Conservation (phyloP, 2,888 invertebrate genomes). For the Meliscaeva auricollis region DNA sequence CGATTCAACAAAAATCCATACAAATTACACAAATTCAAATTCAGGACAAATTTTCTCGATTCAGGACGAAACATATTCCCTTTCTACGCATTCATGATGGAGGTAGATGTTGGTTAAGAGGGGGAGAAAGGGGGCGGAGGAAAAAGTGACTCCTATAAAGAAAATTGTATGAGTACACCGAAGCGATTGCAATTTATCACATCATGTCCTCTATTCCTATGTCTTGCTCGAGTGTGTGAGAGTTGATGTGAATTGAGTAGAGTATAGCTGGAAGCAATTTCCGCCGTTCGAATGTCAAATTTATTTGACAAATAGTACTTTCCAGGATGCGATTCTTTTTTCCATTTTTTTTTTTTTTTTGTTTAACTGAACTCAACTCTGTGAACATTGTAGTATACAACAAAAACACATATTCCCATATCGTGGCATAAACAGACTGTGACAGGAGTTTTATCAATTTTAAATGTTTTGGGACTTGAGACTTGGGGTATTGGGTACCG, state of each 20-base stretch:
- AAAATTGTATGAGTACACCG: slow-evolving; percentile 42
- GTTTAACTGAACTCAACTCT: slow-evolving; percentile 35
- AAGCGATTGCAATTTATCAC: slow-evolving; percentile 72
- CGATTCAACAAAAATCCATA: slow-evolving; percentile 66
- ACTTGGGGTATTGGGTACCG: not conserved
- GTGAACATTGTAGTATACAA: not conserved
- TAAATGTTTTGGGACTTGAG: slow-evolving; percentile 47
- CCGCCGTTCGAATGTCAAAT: slow-evolving; percentile 65
- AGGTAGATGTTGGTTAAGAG: no score
- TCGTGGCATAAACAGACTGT: slow-evolving; percentile 30
- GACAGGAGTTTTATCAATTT: slow-evolving; percentile 65
- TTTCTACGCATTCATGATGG: not conserved
- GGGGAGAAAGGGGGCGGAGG: not conserved
- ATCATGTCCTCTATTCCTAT: slow-evolving; percentile 12
- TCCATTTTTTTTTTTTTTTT: not conserved
- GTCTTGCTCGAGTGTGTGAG: not conserved
- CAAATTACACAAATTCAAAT: slow-evolving; percentile 74
- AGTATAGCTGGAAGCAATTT: slow-evolving; percentile 57
- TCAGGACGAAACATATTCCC: slow-evolving; percentile 12
- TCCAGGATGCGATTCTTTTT: slow-evolving; percentile 52
- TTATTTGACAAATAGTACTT: slow-evolving; percentile 67
- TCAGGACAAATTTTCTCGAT: slow-evolving; percentile 60
- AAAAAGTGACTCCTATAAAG: no score
- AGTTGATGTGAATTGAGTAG: not conserved
- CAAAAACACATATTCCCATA: slow-evolving; percentile 14